Evolutionary conservation across 2,888 invertebrate species (phyloP), one percentile per base, ranked within the genome.

Genomic region (Amiota minor): DNA sequence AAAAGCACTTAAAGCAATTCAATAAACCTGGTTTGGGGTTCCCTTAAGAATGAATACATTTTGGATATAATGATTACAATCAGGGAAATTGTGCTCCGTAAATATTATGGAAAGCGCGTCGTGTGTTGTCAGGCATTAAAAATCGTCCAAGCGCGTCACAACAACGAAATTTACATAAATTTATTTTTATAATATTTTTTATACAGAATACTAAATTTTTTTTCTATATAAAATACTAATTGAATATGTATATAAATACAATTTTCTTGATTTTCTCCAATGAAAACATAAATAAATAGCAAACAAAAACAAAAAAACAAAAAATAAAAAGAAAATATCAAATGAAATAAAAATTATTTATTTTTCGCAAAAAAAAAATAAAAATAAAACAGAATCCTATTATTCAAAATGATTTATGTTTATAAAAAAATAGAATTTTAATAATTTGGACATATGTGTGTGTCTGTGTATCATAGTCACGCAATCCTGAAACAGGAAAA

Each of bases 1-100:
- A 59, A 72, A 78, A 80, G 84, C 82, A 81, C 81, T 82, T 81
- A 84, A 79, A 76, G 78, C 77, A 76, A 83, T 81, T 83, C 84
- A 82, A 82, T 82, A 79, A 79, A 76, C 80, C 75, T 80, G 71
- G 20, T 9, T 47, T 46, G n/a, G 18, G 12, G 35, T 62, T 35
- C 6, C 35, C 35, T 35, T 8, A 35, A 35, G 35, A 35, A 35
- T 35, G 35, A 4, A 35, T 35, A 35, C 35, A 35, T 35, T 35
- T 35, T 35, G 2, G 35, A 35, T 35, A 35, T 50, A 50, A 50
- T 67, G 67, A 20, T 50, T 20, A 23, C 67, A 35, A 23, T 23
- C 6, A 35, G 35, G 23, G 62, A 65, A 65, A 45, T 45, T 61
- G 73, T 73, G 56, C 71, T 8, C 35, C 35, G 35, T 35, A 6